A percentile compares a stretch with the other conserved stretches of the same genome.
Conservation (phyloP, 2,888 invertebrate genomes). For the Orchesellides sinensis region DNA sequence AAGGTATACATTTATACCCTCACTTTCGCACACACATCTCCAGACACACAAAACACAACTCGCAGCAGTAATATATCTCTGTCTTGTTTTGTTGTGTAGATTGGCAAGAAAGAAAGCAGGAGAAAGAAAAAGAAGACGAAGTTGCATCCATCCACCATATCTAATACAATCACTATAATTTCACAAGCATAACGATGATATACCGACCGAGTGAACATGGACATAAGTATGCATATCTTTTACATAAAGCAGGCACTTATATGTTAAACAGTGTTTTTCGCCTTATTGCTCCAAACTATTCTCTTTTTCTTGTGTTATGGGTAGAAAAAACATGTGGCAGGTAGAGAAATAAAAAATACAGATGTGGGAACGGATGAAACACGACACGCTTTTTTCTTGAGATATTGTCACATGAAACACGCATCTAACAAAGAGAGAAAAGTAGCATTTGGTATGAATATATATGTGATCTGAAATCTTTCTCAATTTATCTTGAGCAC, state of each 20-base stretch:
- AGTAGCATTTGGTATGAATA: not conserved
- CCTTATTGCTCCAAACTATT: constrained; percentile 35
- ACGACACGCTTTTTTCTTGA: constrained; percentile 25
- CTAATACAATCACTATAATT: too few species aligned
- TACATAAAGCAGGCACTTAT: too few species aligned
- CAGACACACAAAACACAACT: constrained; percentile 43
- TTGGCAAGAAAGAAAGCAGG: constrained; percentile 38
- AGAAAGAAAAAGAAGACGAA: constrained; percentile 21
- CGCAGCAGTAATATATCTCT: constrained; percentile 55
- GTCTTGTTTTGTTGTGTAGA: constrained; percentile 44
- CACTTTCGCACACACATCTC: constrained; percentile 26
- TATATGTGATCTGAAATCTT: constrained; percentile 27
- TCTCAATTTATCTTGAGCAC: constrained; percentile 48
- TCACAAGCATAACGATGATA: too few species aligned
- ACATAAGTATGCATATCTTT: constrained; percentile 16
- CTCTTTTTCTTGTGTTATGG: not conserved
- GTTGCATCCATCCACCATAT: constrained; percentile 19
- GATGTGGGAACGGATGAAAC: not conserved
- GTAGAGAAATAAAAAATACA: not conserved
- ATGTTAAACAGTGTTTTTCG: constrained; percentile 9
- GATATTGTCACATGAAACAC: constrained; percentile 50
- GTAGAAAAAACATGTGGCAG: not conserved
- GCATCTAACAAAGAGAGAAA: not conserved
- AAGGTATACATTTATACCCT: too few species aligned
- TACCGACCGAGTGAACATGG: not conserved